These are phyloP conservation scores for Anguilla megastoma DNA, from an alignment of 2,797 vertebrate species.

Conservation along the genomic window DNA sequence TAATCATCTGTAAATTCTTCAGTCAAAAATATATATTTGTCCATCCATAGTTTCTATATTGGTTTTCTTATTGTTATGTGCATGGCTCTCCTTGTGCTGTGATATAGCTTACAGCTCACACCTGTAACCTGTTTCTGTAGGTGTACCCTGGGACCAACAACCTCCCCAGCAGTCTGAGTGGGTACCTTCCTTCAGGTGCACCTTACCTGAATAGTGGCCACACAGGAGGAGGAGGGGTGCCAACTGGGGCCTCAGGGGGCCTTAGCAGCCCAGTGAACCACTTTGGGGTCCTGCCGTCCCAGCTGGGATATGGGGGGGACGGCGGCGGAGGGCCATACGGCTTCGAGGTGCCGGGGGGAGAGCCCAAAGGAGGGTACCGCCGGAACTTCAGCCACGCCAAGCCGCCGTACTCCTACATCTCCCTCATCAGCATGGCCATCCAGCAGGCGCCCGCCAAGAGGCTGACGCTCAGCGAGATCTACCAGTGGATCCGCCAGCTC, in stretches of 20 bases:
- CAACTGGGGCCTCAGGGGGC: conserved; percentile 43
- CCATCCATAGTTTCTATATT: background rate
- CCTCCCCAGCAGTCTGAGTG: conserved; percentile 42
- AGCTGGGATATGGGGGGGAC: conserved; percentile 44
- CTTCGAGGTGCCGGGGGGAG: conserved; percentile 71
- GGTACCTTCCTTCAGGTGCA: conserved; percentile 40
- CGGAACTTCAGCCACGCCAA: conserved; percentile 83
- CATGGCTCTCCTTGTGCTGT: background rate
- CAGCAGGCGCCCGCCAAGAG: conserved; percentile 80
- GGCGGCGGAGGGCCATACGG: conserved; percentile 29
- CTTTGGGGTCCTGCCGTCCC: conserved; percentile 34
- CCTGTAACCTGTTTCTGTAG: conserved; percentile 41
- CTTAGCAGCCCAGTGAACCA: conserved; percentile 26
- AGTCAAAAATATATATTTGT: background rate
- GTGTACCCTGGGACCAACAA: conserved; percentile 45
- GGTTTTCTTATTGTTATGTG: background rate
- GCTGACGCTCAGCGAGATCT: conserved; percentile 82
- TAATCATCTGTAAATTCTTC: background rate
- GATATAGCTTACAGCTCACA: background rate
- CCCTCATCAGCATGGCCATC: conserved; percentile 84
- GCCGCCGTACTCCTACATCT: conserved; percentile 83
- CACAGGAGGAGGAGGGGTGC: conserved; percentile 46
- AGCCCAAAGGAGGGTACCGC: conserved; percentile 62
- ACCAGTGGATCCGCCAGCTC: conserved; percentile 85
- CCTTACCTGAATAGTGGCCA: conserved; percentile 47